Base-by-base conservation (phyloP, 2,797 vertebrate genomes). In the Eptatretus atami region DNA sequence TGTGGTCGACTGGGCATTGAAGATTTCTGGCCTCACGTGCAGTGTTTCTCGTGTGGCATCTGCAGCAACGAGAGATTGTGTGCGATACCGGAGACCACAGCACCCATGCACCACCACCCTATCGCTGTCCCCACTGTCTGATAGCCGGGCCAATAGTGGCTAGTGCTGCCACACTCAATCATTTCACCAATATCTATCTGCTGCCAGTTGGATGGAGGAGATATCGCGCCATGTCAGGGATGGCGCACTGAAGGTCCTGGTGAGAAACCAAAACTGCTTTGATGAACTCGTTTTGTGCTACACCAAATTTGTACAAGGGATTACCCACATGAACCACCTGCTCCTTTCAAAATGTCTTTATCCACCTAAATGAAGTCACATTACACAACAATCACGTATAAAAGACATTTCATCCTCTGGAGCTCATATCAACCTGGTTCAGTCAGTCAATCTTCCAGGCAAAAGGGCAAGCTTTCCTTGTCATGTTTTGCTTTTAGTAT, bases 111-210 rank as follows among this genome's bases (percentile, higher is more conserved):
- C 57, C n/a, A 9, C 10, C 24, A 24, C 88, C 92, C 1, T 96
- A 96, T 74, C 95, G 93, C 73, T 98, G 92, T 69, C 87, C 92
- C 13, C 92, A 98, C 72, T 98, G 92, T 70, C 79, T 98, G n/a
- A 88, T 98, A 12, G 86, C 86, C 64, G 94, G 95, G 90, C 83
- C 81, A 11, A 86, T 88, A 0, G 82, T 95, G 65, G 78, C 84
- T 63, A 88, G 88, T 1, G 77, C 85, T 24, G 92, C 88, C 1
- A 98, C 90, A 15, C 79, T 98, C 66, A 96, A n/a, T 98, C 64
- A 88, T 98, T 76, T 98, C 90, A 1, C 90, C 90, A 0, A 94
- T 86, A 74, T 95, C 90, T 69, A 98, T 98, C 72, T 96, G 92
- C 72, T 86, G 94, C 71, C 92, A 98, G 70, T 98, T n/a, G 92